Base-by-base conservation (phyloP, 2,797 vertebrate genomes). In the Iguana delicatissima region DNA sequence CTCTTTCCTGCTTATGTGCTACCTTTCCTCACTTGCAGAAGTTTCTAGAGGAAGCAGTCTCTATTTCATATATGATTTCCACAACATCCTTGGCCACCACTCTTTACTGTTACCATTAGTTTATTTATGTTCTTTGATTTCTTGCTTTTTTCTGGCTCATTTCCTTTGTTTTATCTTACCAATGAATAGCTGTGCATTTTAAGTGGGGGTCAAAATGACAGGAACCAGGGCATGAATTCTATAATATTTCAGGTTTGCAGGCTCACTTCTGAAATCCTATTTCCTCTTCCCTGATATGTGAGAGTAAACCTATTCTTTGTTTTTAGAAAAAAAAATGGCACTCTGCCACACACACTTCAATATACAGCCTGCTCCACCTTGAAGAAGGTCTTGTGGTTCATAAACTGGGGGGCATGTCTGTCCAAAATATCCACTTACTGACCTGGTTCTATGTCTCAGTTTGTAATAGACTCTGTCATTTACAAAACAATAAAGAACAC, bases 51-150 rank as follows among this genome's bases (percentile, higher is more conserved):
- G 95, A 96, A 96, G 90, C 84, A 64, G 88, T 91, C 96, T 84
- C 95, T 96, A 96, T 96, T 96, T 97, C 96, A 96, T 91, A 89
- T 38, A 29, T 95, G 94, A 93, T 96, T 79, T 96, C 96, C 96
- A 96, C 96, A 96, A 96, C 92, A 81, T 92, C 89, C 91, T 86
- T 67, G 89, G 42, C 93, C 94, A 67, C 95, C 92, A 93, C 94
- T 89, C 86, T 95, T 69, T 69, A 69, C 29, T 32, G 29, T 69
- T 69, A 69, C 29, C 29, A 69, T 69, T 69, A 93, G 89, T 95
- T 97, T 97, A 96, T 97, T 98, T 97, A 96, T 94, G 88, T 95
- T 95, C 92, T 95, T 95, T 96, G 93, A 96, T 96, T 96, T 90
- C 84, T 94, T 73, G 50, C 52, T 91, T 95, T 93, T 69, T 91